Conservation (phyloP, 1,140 invertebrate species). For the Drosophila nannoptera region DNA sequence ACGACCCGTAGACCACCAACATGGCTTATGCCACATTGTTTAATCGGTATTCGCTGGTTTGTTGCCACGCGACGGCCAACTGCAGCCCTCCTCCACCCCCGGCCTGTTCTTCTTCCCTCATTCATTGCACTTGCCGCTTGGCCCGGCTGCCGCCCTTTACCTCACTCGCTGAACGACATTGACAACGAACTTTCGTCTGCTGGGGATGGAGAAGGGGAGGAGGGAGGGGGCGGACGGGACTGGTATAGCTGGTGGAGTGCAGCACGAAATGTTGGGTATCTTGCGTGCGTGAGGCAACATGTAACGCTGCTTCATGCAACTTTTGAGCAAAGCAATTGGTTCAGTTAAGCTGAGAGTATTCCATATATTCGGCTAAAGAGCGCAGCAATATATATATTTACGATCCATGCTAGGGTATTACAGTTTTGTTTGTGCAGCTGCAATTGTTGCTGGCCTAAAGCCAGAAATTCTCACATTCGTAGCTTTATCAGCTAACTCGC, state of each 20-base stretch:
- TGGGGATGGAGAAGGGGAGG: neutral
- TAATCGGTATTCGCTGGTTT: conserved; percentile 17
- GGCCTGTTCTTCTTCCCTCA: neutral
- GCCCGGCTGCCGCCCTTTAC: neutral
- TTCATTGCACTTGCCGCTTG: neutral
- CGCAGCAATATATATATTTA: neutral
- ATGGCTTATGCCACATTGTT: neutral
- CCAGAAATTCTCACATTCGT: conserved; percentile 20
- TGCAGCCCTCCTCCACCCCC: conserved; percentile 1
- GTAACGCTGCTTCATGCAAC: neutral
- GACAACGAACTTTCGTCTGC: conserved; percentile 63
- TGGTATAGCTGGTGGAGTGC: no score
- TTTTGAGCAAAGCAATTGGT: no score
- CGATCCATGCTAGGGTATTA: conserved; percentile 14
- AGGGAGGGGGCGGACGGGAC: no score
- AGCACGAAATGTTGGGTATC: conserved; percentile 9
- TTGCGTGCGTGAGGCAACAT: neutral
- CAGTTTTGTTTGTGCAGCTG: conserved; percentile 4
- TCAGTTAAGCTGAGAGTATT: no score
- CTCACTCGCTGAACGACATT: conserved; percentile 52
- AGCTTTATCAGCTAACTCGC: conserved; percentile 29
- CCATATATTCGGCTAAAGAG: neutral
- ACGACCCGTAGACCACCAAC: conserved; percentile 12
- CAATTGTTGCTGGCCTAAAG: conserved; percentile 56
- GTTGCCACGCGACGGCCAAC: conserved; percentile 27